Percentiles rank a stretch among this genome's conserved stretches.
Conservation (phyloP, 2,888 invertebrate genomes). For the Onthophagus sagittarius region DNA sequence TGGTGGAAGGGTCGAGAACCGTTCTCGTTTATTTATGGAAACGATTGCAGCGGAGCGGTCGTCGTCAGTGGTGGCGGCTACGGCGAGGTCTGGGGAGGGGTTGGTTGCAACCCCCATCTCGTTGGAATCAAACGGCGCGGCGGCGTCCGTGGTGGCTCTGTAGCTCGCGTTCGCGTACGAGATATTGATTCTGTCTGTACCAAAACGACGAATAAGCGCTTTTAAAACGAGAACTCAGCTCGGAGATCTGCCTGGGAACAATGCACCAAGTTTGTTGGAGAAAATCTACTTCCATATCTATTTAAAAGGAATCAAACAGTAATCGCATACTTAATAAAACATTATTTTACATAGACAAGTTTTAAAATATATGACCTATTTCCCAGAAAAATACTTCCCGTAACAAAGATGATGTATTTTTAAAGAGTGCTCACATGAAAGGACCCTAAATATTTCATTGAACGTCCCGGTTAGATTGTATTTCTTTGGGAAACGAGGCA, state of each 20-base stretch:
- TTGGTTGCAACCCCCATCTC: not conserved
- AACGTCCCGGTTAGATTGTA: not conserved
- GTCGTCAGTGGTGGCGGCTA: not conserved
- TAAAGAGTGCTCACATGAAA: no score
- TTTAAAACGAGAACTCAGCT: not conserved
- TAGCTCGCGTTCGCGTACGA: not conserved
- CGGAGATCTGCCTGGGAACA: not conserved
- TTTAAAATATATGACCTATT: no score
- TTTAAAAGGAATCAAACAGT: no score
- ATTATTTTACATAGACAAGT: no score
- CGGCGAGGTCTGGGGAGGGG: not conserved
- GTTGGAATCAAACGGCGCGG: not conserved
- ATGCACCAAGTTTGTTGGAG: not conserved
- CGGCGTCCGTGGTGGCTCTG: not conserved
- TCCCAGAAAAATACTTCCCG: no score
- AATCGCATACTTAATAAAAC: no score
- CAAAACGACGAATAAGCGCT: slow-evolving; percentile 10
- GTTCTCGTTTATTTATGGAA: not conserved
- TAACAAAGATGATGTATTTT: no score
- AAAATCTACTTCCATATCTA: no score
- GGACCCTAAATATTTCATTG: not conserved
- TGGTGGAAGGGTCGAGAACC: not conserved
- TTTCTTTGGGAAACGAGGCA: not conserved
- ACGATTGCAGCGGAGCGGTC: not conserved
- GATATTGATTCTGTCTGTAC: slow-evolving; percentile 12